Percentiles rank a stretch among this genome's conserved stretches.
phyloP scores from a whole-genome alignment of 2,797 vertebrate species.

The Malacoctenus gilli region DNA sequence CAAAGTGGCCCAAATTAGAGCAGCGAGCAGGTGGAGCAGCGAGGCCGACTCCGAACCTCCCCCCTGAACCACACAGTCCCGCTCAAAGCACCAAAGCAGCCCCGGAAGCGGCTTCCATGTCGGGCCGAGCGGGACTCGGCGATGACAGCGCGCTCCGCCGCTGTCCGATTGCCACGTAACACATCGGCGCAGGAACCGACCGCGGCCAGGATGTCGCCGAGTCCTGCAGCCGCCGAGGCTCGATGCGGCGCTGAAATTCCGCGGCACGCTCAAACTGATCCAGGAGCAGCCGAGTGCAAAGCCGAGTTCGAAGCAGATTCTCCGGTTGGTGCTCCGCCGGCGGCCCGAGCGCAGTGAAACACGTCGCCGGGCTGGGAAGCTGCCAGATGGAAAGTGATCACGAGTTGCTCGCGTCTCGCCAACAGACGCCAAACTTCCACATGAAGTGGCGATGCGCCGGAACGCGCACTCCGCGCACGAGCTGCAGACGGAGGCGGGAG shows the following conservation, averaged over 20 bases:
- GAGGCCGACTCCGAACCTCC: too few species aligned
- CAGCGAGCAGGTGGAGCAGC: too few species aligned
- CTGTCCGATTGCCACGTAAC: slow-evolving; percentile 86
- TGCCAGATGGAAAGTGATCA: slow-evolving; percentile 35
- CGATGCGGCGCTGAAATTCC: background rate
- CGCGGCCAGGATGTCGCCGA: slow-evolving; percentile 44
- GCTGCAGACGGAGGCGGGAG: too few species aligned
- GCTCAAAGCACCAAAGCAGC: too few species aligned
- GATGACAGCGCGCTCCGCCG: slow-evolving; percentile 69
- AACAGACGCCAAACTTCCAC: background rate
- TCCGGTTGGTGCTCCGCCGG: too few species aligned
- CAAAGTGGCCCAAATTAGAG: too few species aligned
- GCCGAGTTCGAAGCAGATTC: slow-evolving; percentile 24
- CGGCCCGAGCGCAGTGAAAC: too few species aligned
- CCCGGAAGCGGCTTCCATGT: slow-evolving; percentile 56
- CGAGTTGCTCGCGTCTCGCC: background rate
- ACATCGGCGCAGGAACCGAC: slow-evolving; percentile 72
- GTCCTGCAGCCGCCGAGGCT: slow-evolving; percentile 2
- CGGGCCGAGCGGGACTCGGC: slow-evolving; percentile 19
- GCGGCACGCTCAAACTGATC: fast-evolving
- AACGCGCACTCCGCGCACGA: too few species aligned
- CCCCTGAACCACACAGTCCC: too few species aligned
- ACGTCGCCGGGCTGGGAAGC: slow-evolving; percentile 27
- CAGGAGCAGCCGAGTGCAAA: background rate
- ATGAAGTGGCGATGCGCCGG: too few species aligned